These are phyloP conservation scores for Eudasyphora cyanicolor DNA, from an alignment of 2,888 invertebrate species.

Conservation along the genomic window DNA sequence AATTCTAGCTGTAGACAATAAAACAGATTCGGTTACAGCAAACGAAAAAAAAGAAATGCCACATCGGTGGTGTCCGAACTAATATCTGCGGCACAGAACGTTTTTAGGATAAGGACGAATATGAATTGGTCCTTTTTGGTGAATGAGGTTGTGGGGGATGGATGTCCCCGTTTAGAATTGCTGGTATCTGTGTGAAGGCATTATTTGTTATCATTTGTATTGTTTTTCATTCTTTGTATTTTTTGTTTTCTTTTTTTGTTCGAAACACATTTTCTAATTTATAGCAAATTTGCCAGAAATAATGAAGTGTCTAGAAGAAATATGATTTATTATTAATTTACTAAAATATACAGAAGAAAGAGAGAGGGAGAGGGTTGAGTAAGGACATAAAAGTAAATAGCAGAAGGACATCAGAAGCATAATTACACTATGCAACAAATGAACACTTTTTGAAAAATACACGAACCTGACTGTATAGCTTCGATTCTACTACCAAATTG, in stretches of 20 bases:
- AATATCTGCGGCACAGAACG: neutral
- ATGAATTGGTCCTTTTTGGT: neutral
- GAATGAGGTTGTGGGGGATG: neutral
- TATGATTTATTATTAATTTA: conserved; percentile 40
- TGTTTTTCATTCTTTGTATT: neutral
- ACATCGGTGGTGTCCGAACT: too few relatives aligned
- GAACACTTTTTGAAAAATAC: too few relatives aligned
- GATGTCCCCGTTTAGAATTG: neutral
- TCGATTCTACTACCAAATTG: too few relatives aligned
- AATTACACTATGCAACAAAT: too few relatives aligned
- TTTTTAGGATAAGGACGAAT: neutral
- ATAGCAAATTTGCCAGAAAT: conserved; percentile 46
- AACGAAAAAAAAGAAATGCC: neutral
- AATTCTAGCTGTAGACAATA: neutral
- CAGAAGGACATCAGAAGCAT: neutral
- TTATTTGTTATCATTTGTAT: neutral
- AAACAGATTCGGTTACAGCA: neutral
- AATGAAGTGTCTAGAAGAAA: conserved; percentile 46
- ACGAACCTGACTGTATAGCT: too few relatives aligned
- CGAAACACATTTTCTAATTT: conserved; percentile 22
- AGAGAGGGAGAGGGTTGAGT: neutral
- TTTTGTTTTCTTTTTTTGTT: too few relatives aligned
- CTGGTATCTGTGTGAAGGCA: neutral
- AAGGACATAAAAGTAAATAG: neutral
- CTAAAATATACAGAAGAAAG: neutral